Evolutionary conservation across 2,797 vertebrate genomes (phyloP), one percentile per base, ranked within the genome.

Genomic region (Acanthopagrus latus): DNA sequence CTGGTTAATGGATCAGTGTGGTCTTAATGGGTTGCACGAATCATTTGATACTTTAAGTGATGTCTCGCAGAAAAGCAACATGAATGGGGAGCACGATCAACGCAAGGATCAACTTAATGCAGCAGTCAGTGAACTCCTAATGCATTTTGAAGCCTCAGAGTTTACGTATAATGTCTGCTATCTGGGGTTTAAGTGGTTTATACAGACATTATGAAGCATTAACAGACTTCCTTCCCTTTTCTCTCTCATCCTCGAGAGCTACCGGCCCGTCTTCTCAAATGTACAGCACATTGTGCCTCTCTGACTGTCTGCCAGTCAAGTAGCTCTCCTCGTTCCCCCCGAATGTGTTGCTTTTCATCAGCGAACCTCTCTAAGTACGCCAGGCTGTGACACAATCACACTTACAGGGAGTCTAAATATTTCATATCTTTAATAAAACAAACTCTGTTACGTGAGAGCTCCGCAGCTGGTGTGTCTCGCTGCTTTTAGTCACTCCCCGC

Each of bases 351-450:
- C 52, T 43, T 56, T 69, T 71, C 66, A 41, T 52, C 27, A 13
- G 54, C 44, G 47, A 69, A 47, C 25, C 8, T 64, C 51, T 59
- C 33, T 38, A 18, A 47, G 47, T 33, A 6, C 38, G 27, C 65
- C 33, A 10, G 68, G 33, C 78, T 86, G 59, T 71, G 78, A 79
- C 60, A 72, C 67, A 64, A 47, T 78, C 76, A 50, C 58, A 57
- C 57, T 56, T 23, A 63, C 55, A 75, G 59, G 6, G 46, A 68
- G 44, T 71, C 66, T 86, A 71, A 86, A 86, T 87, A 81, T 88
- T 85, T 84, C 59, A 84, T 71, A 48, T 58, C 69, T 82, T 84
- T 71, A 71, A 81, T 73, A 82, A 86, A 87, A 83, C 63, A 66
- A 76, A 73, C 67, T 58, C 65, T 69, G 65, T 41, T 60, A 56